Evolutionary conservation across 1,140 invertebrate genomes (phyloP).

Genomic region (Panulirus ornatus): DNA sequence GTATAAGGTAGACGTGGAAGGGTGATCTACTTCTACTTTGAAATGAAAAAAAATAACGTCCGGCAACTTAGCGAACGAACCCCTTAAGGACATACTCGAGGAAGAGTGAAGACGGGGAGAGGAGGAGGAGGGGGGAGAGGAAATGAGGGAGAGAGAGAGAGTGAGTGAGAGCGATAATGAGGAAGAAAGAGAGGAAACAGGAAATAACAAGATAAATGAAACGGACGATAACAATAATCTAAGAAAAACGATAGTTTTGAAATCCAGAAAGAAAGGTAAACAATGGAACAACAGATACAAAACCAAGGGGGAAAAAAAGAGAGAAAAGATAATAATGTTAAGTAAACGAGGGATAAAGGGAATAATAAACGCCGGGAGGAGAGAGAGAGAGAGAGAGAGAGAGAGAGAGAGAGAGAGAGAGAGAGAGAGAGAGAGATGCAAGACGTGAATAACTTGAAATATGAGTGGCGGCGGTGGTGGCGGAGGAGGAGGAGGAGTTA

Average conservation of each 20-base stretch:
- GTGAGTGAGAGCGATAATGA: conserved; percentile 60
- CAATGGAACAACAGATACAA: too few relatives aligned
- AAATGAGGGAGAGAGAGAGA: conserved; percentile 67
- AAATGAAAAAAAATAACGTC: conserved; percentile 31
- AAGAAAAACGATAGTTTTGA: conserved; percentile 51
- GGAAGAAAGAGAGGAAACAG: conserved; percentile 35
- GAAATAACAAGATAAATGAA: background rate
- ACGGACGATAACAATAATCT: conserved; percentile 23
- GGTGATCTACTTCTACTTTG: background rate
- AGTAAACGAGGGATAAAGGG: too few relatives aligned
- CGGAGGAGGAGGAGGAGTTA: too few relatives aligned
- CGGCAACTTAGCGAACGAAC: conserved; percentile 49
- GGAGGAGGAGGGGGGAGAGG: conserved; percentile 28
- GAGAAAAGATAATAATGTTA: too few relatives aligned
- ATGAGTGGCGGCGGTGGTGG: background rate
- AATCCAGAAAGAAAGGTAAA: too few relatives aligned
- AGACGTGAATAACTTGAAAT: background rate
- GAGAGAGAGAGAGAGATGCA: conserved; percentile 32
- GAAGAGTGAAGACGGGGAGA: conserved; percentile 12
- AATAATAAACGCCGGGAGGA: too few relatives aligned
- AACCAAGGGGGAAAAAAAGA: conserved; percentile 76
- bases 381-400: conserved; percentile 8
- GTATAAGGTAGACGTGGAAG: background rate
- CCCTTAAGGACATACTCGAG: conserved; percentile 31
- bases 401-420: conserved; percentile 28